Conservation (phyloP, 1,140 invertebrate genomes). For the Leptoteleia sp. region DNA sequence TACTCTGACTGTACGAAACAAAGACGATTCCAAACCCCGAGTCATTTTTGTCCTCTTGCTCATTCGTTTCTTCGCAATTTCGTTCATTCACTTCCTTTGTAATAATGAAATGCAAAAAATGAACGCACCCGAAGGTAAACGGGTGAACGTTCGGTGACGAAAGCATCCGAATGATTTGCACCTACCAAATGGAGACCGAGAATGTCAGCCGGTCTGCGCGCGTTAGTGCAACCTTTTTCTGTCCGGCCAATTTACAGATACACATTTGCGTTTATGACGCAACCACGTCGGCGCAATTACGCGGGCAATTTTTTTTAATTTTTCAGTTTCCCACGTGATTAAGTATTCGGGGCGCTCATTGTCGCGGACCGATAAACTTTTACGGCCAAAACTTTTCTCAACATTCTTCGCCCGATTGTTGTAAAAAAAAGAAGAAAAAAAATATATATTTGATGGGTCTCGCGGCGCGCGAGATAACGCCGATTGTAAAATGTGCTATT, state of each 20-base stretch:
- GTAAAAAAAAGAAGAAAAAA: too few relatives aligned
- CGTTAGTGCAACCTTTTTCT: slow-evolving; percentile 29
- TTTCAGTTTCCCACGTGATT: slow-evolving; percentile 30
- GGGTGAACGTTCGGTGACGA: slow-evolving; percentile 15
- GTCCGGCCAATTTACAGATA: slow-evolving; percentile 16
- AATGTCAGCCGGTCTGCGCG: slow-evolving; percentile 8
- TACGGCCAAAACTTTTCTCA: slow-evolving; percentile 40
- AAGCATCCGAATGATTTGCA: slow-evolving; percentile 15
- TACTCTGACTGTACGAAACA: too few relatives aligned
- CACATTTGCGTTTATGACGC: slow-evolving; percentile 25
- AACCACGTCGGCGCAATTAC: slow-evolving; percentile 34
- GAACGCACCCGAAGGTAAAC: not conserved
- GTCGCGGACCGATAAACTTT: slow-evolving; percentile 24
- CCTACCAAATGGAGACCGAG: slow-evolving; percentile 12
- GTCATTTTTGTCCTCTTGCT: too few relatives aligned
- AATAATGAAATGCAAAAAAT: too few relatives aligned
- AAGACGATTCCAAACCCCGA: too few relatives aligned
- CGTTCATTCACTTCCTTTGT: not conserved
- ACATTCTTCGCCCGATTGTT: slow-evolving; percentile 38
- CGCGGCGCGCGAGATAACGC: slow-evolving; percentile 8
- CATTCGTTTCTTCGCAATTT: not conserved
- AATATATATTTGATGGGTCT: slow-evolving; percentile 39
- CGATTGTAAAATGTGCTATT: slow-evolving; percentile 35
- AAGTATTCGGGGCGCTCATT: slow-evolving; percentile 27
- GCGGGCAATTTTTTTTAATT: slow-evolving; percentile 13